These are phyloP conservation scores for Synergus laeviventris DNA, from an alignment of 2,888 invertebrate species.

Conservation along the genomic window DNA sequence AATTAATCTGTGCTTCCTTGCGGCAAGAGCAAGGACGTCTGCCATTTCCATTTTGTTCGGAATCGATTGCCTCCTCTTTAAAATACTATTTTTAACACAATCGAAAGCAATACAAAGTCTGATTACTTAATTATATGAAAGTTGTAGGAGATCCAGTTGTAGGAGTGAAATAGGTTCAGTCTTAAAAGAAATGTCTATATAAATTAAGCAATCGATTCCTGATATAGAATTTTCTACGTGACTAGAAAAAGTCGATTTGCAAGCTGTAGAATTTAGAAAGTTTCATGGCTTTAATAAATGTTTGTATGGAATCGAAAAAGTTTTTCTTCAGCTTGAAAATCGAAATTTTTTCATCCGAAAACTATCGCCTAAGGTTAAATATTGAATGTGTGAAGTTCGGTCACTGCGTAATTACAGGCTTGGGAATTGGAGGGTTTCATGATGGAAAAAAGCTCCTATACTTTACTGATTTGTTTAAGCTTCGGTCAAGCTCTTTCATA, in stretches of 20 bases:
- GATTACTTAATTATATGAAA: background rate
- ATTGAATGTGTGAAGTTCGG: conserved; percentile 5
- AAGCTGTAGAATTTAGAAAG: conserved; percentile 23
- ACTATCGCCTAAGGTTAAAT: conserved; percentile 26
- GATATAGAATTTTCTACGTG: conserved; percentile 23
- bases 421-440: conserved; percentile 4
- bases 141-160: background rate
- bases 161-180: background rate
- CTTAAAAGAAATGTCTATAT: background rate
- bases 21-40: conserved; percentile 13
- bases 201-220: conserved; percentile 22
- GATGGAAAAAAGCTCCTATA: background rate
- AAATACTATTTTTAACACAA: background rate
- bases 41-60: conserved; percentile 28
- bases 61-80: conserved; percentile 17
- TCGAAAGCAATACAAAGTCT: background rate
- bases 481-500: background rate
- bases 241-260: conserved; percentile 24
- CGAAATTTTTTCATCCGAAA: conserved; percentile 18
- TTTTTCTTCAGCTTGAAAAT: conserved; percentile 26
- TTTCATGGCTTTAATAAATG: conserved; percentile 4
- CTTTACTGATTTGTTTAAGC: too few relatives aligned
- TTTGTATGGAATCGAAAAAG: background rate
- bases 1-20: conserved; percentile 18
- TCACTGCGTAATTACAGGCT: conserved; percentile 29